Conservation (phyloP, 2,113 vertebrate species). For the Grus americana region DNA sequence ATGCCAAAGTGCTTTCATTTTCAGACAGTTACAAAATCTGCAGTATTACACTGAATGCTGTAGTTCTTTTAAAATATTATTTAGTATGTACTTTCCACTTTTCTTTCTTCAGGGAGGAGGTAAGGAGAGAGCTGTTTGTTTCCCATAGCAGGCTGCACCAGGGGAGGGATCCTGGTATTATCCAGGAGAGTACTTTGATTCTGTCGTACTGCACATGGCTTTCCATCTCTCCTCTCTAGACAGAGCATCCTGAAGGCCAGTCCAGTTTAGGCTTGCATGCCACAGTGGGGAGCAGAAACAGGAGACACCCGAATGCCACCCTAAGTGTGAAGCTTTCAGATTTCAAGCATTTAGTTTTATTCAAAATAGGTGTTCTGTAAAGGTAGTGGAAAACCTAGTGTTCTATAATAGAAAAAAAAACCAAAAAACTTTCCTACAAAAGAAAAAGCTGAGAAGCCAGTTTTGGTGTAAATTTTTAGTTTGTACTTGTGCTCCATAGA, state of each 20-base stretch:
- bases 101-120: not conserved
- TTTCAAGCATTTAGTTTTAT: not conserved
- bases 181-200: not conserved
- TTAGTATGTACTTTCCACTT: not conserved
- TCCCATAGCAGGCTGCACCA: not conserved
- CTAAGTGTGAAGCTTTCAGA: not conserved
- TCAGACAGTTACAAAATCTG: not conserved
- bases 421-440: not conserved
- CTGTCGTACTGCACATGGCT: not conserved
- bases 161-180: not conserved
- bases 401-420: not conserved
- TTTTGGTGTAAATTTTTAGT: not conserved
- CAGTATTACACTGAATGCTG: not conserved
- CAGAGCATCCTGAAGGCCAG: not conserved
- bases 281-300: not conserved
- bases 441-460: not conserved
- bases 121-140: not conserved
- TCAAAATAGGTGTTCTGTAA: not conserved
- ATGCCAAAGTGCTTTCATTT: not conserved
- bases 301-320: rapidly evolving
- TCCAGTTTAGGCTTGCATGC: not conserved
- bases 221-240: not conserved
- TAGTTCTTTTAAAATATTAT: not conserved
- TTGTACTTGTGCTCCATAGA: not conserved
- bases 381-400: not conserved